A percentile compares a stretch with the other conserved stretches of the same genome.
phyloP scores from a whole-genome alignment of 2,113 vertebrate species.

The Python bivittatus region DNA sequence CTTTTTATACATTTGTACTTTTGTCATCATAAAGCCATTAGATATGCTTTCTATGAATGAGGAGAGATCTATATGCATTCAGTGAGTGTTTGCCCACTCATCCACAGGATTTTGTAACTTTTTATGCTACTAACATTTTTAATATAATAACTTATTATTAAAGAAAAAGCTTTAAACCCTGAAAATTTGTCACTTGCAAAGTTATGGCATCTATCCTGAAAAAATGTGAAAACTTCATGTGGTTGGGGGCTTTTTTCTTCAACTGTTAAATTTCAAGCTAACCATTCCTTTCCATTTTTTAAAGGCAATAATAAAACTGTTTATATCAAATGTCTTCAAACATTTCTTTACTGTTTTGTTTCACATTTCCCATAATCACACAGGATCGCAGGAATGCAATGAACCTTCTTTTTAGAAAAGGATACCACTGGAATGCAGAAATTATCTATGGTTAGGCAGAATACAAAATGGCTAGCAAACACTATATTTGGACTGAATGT shows the following conservation, averaged over 20 bases:
- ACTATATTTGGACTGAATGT: constrained; percentile 42
- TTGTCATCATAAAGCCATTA: background rate
- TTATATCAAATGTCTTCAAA: constrained; percentile 50
- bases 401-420: constrained; percentile 55
- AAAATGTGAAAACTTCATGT: background rate
- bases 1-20: background rate
- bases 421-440: constrained; percentile 51
- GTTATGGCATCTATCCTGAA: background rate
- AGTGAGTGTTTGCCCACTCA: background rate
- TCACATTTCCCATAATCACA: constrained; percentile 49
- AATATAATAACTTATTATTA: background rate
- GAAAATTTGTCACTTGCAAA: background rate
- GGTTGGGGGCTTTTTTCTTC: background rate
- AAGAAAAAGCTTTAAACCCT: background rate
- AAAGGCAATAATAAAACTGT: constrained; percentile 41
- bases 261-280: constrained; percentile 35
- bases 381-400: constrained; percentile 50
- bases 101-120: background rate
- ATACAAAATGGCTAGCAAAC: constrained; percentile 50
- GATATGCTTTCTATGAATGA: background rate
- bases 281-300: constrained; percentile 14
- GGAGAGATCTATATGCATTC: background rate
- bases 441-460: constrained; percentile 51
- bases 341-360: constrained; percentile 45
- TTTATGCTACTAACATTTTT: background rate